Percentiles rank a stretch among this genome's conserved stretches.
These are phyloP conservation scores for Sparidentex hasta DNA, from an alignment of 2,797 vertebrate species.

Conservation along the genomic window DNA sequence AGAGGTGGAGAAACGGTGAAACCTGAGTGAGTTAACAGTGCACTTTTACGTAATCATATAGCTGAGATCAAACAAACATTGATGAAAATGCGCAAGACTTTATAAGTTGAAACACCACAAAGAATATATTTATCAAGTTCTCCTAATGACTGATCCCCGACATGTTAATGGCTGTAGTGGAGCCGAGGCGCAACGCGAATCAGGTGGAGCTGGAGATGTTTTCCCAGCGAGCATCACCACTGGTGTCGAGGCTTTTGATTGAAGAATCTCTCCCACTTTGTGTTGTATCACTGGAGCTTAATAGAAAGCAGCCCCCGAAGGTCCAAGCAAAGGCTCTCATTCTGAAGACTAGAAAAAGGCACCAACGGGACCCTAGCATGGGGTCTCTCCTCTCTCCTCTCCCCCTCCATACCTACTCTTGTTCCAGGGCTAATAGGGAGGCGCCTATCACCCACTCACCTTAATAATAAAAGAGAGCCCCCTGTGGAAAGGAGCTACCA, in stretches of 20 bases:
- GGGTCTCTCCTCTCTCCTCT: conserved; percentile 67
- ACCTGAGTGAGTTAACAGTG: neutral
- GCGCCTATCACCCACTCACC: conserved; percentile 79
- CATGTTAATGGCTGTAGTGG: conserved; percentile 6
- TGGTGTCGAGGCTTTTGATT: conserved; percentile 53
- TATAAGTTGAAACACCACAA: too few species aligned
- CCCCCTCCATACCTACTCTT: conserved; percentile 65
- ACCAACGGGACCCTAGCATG: conserved; percentile 72
- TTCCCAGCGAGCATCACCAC: conserved; percentile 50
- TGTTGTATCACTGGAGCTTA: conserved; percentile 51
- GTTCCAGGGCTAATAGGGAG: conserved; percentile 75
- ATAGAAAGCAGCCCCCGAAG: conserved; percentile 87
- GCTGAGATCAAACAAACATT: neutral
- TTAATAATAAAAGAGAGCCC: conserved; percentile 89
- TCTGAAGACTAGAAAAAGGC: conserved; percentile 55
- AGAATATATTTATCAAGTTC: neutral
- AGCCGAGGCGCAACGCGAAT: conserved; percentile 23
- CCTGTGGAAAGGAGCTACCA: conserved; percentile 95
- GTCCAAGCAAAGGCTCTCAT: conserved; percentile 79
- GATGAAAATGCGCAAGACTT: neutral
- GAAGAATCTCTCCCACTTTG: conserved; percentile 59
- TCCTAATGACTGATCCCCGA: neutral
- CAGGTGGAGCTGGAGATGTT: conserved; percentile 46
- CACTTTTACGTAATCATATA: neutral
- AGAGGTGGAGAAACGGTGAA: neutral